phyloP scores from a whole-genome alignment of 1,140 invertebrate species.

The Diachasmimorpha longicaudata region DNA sequence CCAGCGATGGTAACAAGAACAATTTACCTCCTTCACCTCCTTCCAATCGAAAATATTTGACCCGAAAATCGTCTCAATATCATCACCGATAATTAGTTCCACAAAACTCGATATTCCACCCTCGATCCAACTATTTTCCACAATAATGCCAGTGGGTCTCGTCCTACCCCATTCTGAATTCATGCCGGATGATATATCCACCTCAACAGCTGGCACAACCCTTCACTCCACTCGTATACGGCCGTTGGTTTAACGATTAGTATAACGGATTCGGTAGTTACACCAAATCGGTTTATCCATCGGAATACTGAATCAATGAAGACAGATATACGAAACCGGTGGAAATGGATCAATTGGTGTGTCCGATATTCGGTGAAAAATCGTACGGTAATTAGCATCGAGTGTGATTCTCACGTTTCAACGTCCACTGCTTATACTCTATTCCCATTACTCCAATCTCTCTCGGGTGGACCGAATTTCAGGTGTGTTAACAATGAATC shows the following conservation, averaged over 20 bases:
- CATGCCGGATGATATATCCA: not conserved
- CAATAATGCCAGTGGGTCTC: not conserved
- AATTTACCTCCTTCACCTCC: too few relatives aligned
- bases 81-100: too few relatives aligned
- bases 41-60: too few relatives aligned
- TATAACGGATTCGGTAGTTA: not conserved
- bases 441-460: too few relatives aligned
- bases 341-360: not conserved
- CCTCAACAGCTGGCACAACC: not conserved
- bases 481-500: too few relatives aligned
- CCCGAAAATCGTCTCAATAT: too few relatives aligned
- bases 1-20: too few relatives aligned
- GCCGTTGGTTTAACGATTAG: not conserved
- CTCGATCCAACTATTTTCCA: too few relatives aligned
- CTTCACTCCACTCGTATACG: not conserved
- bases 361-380: not conserved
- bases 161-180: not conserved
- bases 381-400: not conserved
- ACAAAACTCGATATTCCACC: too few relatives aligned
- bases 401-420: too few relatives aligned
- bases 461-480: too few relatives aligned
- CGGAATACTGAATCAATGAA: constrained; percentile 9
- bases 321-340: not conserved
- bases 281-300: constrained; percentile 25
- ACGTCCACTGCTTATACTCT: too few relatives aligned